Evolutionary conservation across 1,140 invertebrate genomes (phyloP).

Genomic region (Pseudomyrmex concolor): DNA sequence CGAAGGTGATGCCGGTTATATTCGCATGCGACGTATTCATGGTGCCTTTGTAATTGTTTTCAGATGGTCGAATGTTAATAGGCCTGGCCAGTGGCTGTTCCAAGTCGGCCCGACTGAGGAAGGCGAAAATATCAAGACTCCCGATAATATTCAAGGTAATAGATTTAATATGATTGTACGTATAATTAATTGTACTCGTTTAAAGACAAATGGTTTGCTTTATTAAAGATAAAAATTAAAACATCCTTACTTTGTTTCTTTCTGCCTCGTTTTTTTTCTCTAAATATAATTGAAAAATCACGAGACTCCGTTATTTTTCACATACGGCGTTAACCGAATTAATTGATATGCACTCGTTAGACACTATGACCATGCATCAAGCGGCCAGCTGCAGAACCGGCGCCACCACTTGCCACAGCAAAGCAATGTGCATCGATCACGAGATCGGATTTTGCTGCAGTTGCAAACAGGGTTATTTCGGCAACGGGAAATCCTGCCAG

Average conservation of each 20-base stretch:
- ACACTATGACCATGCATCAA: conserved; percentile 70
- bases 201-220: neutral
- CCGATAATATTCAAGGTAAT: conserved; percentile 87
- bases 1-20: conserved; percentile 1
- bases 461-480: conserved; percentile 92
- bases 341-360: conserved; percentile 57
- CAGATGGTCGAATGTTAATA: conserved; percentile 93
- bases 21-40: conserved; percentile 39
- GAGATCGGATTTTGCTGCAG: conserved; percentile 94
- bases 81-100: conserved; percentile 94
- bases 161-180: neutral
- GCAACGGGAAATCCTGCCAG: conserved; percentile 96
- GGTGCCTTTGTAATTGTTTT: conserved; percentile 33
- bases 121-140: conserved; percentile 87
- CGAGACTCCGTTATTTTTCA: neutral
- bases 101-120: conserved; percentile 89
- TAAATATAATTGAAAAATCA: neutral
- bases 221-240: too few relatives aligned
- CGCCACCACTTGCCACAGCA: conserved; percentile 90
- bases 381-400: conserved; percentile 85
- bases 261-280: neutral
- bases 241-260: neutral
- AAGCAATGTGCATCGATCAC: conserved; percentile 93
- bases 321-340: conserved; percentile 11
- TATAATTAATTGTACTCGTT: neutral